Percentiles rank a stretch among this genome's conserved stretches.
phyloP scores from a whole-genome alignment of 37 sponge, comb jelly and placozoan species.

The Crambe crambe region DNA sequence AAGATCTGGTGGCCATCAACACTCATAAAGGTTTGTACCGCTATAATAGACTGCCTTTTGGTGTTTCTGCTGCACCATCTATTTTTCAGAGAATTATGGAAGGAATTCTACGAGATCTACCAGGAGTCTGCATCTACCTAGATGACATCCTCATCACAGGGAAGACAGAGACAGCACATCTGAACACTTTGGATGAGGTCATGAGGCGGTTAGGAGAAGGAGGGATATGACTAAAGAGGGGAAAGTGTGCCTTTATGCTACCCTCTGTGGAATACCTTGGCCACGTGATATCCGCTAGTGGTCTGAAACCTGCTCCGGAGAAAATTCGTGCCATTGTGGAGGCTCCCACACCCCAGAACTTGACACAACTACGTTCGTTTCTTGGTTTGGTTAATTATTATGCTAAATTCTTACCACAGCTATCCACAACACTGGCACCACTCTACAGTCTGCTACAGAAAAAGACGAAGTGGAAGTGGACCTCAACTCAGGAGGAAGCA shows the following conservation, averaged over 20 bases:
- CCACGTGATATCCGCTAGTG: constrained; percentile 12
- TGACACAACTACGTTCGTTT: no score
- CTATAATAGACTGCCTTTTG: constrained; percentile 42
- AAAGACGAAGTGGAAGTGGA: constrained; percentile 31
- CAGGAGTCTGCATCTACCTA: background rate
- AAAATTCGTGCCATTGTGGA: constrained; percentile 9
- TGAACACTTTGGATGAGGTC: no score
- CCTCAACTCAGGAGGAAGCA: constrained; percentile 10
- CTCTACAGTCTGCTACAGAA: constrained; percentile 36
- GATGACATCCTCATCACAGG: constrained; percentile 48
- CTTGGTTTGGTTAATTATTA: constrained; percentile 51
- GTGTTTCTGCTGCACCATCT: constrained; percentile 31
- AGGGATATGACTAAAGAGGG: constrained; percentile 18
- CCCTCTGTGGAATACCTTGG: constrained; percentile 9
- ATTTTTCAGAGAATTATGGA: constrained; percentile 53
- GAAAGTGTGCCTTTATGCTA: constrained; percentile 23
- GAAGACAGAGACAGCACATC: constrained; percentile 12
- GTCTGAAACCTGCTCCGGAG: constrained; percentile 5
- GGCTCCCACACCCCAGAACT: constrained; percentile 18
- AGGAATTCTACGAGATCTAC: constrained; percentile 13
- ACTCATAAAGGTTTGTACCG: no score
- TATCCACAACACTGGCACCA: constrained; percentile 34
- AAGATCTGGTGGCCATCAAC: no score
- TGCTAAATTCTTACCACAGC: constrained; percentile 31
- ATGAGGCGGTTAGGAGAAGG: no score